A percentile compares a stretch with the other conserved stretches of the same genome.
Conservation (phyloP, 2,113 vertebrate species). For the Cercopithecus mona region DNA sequence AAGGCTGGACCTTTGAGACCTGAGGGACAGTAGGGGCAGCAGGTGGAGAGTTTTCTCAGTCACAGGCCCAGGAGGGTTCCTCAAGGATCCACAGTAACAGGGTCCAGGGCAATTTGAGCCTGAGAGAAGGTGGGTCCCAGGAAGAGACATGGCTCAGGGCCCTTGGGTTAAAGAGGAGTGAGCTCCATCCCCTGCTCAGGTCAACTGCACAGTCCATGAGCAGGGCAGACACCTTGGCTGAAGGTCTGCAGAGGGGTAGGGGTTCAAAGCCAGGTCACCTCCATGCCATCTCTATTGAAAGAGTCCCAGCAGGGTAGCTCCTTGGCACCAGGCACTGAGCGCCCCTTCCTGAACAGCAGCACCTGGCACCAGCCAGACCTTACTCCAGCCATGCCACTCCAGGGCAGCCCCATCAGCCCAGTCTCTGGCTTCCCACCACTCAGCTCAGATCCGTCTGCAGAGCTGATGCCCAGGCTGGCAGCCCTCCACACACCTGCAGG, state of each 20-base stretch:
- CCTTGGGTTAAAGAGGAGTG: background rate
- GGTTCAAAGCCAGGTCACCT: background rate
- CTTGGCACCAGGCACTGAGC: background rate
- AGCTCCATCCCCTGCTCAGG: background rate
- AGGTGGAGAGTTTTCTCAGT: background rate
- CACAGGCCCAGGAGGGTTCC: background rate
- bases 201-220: background rate
- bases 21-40: background rate
- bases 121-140: background rate
- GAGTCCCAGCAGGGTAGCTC: background rate
- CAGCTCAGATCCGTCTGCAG: background rate
- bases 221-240: background rate
- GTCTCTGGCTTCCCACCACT: conserved; percentile 5
- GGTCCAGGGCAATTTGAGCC: background rate
- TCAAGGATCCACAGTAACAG: background rate
- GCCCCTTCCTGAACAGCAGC: background rate
- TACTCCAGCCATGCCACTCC: background rate
- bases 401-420: background rate
- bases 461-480: conserved; percentile 36
- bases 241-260: background rate
- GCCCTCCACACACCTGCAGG: background rate
- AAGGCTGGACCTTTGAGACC: background rate
- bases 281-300: background rate
- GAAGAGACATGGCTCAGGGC: background rate
- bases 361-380: conserved; percentile 40